phyloP scores from a whole-genome alignment of 37 sponge, comb jelly and placozoan genomes.

The Ianthella basta region DNA sequence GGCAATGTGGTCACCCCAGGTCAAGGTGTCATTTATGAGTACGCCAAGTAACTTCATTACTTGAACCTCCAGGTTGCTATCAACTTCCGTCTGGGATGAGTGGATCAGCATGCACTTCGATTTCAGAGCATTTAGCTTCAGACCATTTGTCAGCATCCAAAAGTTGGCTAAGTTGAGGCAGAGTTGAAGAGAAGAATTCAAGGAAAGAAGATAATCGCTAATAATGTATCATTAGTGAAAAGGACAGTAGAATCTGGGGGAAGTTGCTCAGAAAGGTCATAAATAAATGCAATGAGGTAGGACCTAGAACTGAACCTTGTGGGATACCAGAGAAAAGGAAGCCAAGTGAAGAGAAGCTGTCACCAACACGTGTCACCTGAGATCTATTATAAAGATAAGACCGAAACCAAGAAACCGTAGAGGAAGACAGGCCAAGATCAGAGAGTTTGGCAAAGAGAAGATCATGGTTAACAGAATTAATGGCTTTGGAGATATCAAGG shows the following conservation, averaged over 20 bases:
- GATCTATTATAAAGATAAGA: background rate
- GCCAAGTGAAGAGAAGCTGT: background rate
- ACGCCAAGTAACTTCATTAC: background rate
- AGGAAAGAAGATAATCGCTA: background rate
- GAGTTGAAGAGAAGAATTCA: conserved; percentile 24
- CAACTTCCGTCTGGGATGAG: too few relatives aligned
- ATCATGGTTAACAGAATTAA: background rate
- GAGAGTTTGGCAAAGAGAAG: conserved; percentile 18
- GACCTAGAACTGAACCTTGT: conserved; percentile 16
- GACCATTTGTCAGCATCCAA: background rate
- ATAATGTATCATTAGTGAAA: conserved; percentile 21
- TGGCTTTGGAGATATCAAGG: conserved; percentile 12
- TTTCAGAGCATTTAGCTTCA: conserved; percentile 17
- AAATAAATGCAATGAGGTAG: background rate
- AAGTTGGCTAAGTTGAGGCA: conserved; percentile 3
- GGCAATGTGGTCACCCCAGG: background rate
- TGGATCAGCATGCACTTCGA: conserved; percentile 18
- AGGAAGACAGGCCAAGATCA: conserved; percentile 17
- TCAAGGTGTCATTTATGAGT: background rate
- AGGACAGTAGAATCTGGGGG: conserved; percentile 6
- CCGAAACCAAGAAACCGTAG: conserved; percentile 16
- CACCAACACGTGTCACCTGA: conserved; percentile 17
- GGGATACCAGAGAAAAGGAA: background rate
- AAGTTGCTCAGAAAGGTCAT: background rate
- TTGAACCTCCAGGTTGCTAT: too few relatives aligned